phyloP scores from a whole-genome alignment of 2,797 vertebrate species.

The Margarornis squamiger region DNA sequence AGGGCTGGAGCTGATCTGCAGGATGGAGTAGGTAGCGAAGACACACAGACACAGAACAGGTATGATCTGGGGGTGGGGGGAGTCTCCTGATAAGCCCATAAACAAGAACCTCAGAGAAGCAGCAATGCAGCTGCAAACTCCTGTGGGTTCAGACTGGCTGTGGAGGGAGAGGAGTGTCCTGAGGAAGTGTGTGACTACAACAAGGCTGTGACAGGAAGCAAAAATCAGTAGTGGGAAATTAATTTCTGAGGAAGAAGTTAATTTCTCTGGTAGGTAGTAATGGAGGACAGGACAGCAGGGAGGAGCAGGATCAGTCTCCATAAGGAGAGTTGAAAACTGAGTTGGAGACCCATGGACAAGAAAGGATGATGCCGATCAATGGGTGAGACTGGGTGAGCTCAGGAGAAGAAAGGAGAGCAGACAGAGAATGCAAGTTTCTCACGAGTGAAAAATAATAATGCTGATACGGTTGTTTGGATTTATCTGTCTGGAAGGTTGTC shows the following conservation, averaged over 20 bases:
- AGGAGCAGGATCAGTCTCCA: not conserved
- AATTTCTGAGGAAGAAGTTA: not conserved
- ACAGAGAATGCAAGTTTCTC: not conserved
- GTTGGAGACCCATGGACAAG: not conserved
- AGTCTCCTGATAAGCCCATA: not conserved
- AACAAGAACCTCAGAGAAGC: not conserved
- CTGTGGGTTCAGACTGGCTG: not conserved
- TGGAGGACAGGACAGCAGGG: not conserved
- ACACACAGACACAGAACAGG: not conserved
- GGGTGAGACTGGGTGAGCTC: not conserved
- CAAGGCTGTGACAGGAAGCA: not conserved
- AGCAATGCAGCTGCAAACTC: not conserved
- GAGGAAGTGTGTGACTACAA: not conserved
- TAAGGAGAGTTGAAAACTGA: not conserved
- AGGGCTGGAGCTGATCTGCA: not conserved
- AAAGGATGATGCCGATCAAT: accelerated
- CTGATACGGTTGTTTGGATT: not conserved
- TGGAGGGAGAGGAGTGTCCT: not conserved
- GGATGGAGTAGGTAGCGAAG: not conserved
- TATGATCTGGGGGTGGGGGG: accelerated
- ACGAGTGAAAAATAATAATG: not conserved
- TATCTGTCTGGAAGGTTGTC: not conserved
- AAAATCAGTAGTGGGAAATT: not conserved
- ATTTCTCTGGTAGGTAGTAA: not conserved
- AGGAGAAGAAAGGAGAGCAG: not conserved